These are phyloP conservation scores for Andrena dorsata DNA, from an alignment of 2,888 invertebrate species.

Conservation along the genomic window DNA sequence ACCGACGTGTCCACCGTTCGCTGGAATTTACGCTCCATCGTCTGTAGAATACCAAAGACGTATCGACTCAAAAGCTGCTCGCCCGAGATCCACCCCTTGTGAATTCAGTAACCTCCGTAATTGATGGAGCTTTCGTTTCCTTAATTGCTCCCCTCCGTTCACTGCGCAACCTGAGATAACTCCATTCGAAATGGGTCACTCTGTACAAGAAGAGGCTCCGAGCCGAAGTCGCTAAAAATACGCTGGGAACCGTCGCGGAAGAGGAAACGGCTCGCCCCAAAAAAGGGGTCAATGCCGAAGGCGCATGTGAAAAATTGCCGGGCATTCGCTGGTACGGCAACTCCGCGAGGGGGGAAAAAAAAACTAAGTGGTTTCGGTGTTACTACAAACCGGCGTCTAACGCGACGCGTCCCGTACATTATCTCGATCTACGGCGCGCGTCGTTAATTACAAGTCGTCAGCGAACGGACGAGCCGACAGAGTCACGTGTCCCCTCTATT, in stretches of 20 bases:
- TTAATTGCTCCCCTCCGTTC: neutral
- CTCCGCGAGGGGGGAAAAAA: slow-evolving; percentile 35
- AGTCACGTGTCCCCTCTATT: slow-evolving; percentile 60
- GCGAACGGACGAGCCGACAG: slow-evolving; percentile 30
- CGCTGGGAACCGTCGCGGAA: slow-evolving; percentile 37
- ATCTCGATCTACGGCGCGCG: slow-evolving; percentile 53
- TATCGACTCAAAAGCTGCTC: neutral
- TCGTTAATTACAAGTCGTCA: slow-evolving; percentile 59
- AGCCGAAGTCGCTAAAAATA: slow-evolving; percentile 45
- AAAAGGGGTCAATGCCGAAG: slow-evolving; percentile 63
- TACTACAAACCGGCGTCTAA: slow-evolving; percentile 54
- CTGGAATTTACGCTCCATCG: slow-evolving; percentile 16
- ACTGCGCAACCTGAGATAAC: neutral
- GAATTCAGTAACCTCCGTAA: neutral
- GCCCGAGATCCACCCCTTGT: neutral
- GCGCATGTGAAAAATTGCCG: slow-evolving; percentile 49
- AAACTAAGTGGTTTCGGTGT: slow-evolving; percentile 60
- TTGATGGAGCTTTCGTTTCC: neutral
- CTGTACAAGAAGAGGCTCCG: neutral
- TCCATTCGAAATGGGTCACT: slow-evolving; percentile 28
- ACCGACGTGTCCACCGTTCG: neutral
- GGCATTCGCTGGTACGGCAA: slow-evolving; percentile 16
- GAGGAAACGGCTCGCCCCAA: slow-evolving; percentile 46
- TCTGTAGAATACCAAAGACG: neutral
- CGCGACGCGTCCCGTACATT: slow-evolving; percentile 44